Evolutionary conservation across 2,113 vertebrate genomes (phyloP).

Genomic region (Glaucidium brasilianum): DNA sequence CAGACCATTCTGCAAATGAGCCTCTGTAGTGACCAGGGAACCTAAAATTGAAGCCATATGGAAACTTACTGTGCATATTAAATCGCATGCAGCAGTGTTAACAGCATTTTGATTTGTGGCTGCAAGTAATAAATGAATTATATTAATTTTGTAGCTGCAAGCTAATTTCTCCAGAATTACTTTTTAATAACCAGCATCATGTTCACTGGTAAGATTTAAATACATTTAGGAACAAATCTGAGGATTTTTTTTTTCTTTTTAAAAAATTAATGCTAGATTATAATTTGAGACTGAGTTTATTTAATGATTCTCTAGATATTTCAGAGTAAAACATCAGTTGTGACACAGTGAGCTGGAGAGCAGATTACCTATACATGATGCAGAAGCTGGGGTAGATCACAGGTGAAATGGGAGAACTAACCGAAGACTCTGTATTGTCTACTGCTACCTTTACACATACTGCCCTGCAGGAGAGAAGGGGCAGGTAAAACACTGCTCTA

Average conservation of each 20-base stretch:
- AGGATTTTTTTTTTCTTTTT: not conserved
- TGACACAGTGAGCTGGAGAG: not conserved
- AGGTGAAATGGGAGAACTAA: not conserved
- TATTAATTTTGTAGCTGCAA: constrained; percentile 82
- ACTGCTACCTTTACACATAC: not conserved
- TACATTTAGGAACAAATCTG: constrained; percentile 72
- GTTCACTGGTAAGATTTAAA: constrained; percentile 78
- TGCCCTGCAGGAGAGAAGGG: not conserved
- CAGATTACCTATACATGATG: not conserved
- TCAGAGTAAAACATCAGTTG: not conserved
- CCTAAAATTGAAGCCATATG: constrained; percentile 75
- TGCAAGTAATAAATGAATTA: constrained; percentile 84
- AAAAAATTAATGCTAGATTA: constrained; percentile 46
- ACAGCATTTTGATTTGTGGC: constrained; percentile 80
- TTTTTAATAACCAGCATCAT: constrained; percentile 80
- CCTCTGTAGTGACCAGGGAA: constrained; percentile 70
- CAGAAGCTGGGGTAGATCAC: not conserved
- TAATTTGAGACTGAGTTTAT: constrained; percentile 53
- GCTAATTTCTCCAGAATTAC: constrained; percentile 79
- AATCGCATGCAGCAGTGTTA: constrained; percentile 76
- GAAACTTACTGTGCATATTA: constrained; percentile 76
- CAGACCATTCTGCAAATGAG: constrained; percentile 33
- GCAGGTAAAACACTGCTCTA: not conserved
- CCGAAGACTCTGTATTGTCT: not conserved
- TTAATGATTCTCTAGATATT: constrained; percentile 43